Evolutionary conservation across 2,888 invertebrate species (phyloP), one percentile per base, ranked within the genome.

Genomic region (Pseudococcus viburni): DNA sequence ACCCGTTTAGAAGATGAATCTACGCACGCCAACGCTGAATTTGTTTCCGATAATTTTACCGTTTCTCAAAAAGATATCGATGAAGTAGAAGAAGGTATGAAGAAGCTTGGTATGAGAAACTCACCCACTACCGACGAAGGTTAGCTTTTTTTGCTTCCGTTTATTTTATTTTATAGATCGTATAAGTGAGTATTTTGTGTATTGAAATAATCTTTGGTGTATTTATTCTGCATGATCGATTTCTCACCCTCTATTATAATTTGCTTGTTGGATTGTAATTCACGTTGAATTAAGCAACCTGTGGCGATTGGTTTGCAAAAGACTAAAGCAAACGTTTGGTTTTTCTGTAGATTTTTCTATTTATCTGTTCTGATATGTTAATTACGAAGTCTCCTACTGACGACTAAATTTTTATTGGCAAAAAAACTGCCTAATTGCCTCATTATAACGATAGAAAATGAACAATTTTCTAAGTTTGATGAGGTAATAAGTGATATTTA

Each of bases 81-180:
- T 91, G 95, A 96, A 92, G 95, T 95, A 89, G 94, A 94, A 91
- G 94, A 95, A 91, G 95, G 95, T 91, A 95, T 96, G 94, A 94
- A 94, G 92, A 94, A 94, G 92, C 93, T 96, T 90, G 94, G 94
- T 90, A 93, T 94, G 64, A 64, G 64, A 91, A 93, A 93, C 91
- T 93, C 94, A 88, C 91, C 93, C 91, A 92, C 91, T 89, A 91
- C 92, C 90, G 91, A 93, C 90, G 92, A 85, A 85, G 85, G 85
- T 85, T 85, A 85, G 85, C 85, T 85, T 85, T 59, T 26, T 42
- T 64, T 85, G 33, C 59, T 55, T 80, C 19, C 11, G 42, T 26
- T 59, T 19, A 22, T 48, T 84, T 51, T 7, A 19, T 48, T 17
- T 51, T 84, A 17, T 5, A 33, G 17, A 33, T 17, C 48, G 19